Base-by-base conservation (phyloP, 2,113 vertebrate species). In the Stictonetta naevosa region DNA sequence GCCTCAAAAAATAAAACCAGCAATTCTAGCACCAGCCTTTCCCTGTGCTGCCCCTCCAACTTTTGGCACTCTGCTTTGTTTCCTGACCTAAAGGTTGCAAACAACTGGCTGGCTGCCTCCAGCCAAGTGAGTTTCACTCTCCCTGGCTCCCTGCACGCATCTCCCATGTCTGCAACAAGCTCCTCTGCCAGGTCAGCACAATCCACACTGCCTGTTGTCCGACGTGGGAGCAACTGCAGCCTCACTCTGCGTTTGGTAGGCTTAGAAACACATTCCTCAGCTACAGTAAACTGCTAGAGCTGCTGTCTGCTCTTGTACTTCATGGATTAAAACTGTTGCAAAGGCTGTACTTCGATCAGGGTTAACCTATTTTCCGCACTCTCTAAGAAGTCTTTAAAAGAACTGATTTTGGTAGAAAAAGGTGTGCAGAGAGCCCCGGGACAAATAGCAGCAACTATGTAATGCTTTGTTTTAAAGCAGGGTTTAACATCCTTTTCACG, bases 121-220 rank as follows among this genome's bases (percentile, higher is more conserved):
- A 28, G 38, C 26, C 18, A 38, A 53, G 42, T 33, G 19, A 25
- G 60, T 5, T 36, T 36, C 38, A 40, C 0, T 1, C 15, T 55
- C 40, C 46, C 46, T 48, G 46, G 46, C 20, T 48, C 46, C 5
- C 20, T 48, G 46, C 46, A 48, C 20, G 21, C 46, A 48, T 48
- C 46, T 48, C 46, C 46, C 46, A 46, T 1, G 1, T 15, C 18
- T 63, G 60, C 46, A 56, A 3, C 0, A 5, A n/a, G 46, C 2
- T 46, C 60, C 38, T 36, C 28, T 4, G 55, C 38, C 67, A 28
- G 44, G 36, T 46, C 22, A 50, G 77, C 36, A 19, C 6, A 10
- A 40, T 40, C 11, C 13, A 2, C n/a, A 2, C n/a, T 18, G 18
- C 29, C 38, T 68, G 10, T 14, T 6, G 2, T 17, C 48, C 10